Evolutionary conservation across 2,113 vertebrate species (phyloP), one percentile per base, ranked within the genome.

Genomic region (Anser brachyrhynchus): DNA sequence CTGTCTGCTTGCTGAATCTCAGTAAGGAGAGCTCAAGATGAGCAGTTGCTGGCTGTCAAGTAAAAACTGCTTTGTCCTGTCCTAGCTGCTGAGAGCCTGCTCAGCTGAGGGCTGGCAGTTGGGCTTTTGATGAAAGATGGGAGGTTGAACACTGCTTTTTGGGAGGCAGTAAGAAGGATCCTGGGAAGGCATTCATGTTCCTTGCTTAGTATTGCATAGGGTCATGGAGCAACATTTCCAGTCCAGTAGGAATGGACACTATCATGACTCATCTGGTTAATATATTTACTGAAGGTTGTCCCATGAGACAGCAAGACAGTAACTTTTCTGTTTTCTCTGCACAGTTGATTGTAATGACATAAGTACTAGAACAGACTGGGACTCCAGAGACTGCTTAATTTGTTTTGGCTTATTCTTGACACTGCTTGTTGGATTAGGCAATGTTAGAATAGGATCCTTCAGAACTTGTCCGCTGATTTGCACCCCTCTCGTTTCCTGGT

Each of bases 221-320:
- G 62, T 94, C 62, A 43, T 88, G 89, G 84, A 97, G 89, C 21
- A 41, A 90, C 85, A 69, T 92, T 95, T 91, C 16, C 37, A 96
- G n/a, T 83, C 84, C 84, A 79, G 7, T 28, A 93, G 92, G 90
- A 35, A 52, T 74, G 89, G 95, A 91, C 88, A 22, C 18, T 96
- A 81, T 84, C 93, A 66, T 97, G 97, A 97, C 89, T 97, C 96
- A 97, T 93, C 90, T 95, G 92, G 76, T 84, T 93, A 92, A 89
- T 87, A 37, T 37, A 92, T 96, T 97, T 97, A 89, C 83, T 94
- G 57, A 66, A 88, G 72, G 20, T 76, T 52, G 82, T 94, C 82
- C 95, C 76, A 65, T 84, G 93, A 92, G 93, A 66, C 79, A 92
- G 64, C 64, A 78, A 73, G 92, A 93, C 86, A 93, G 93, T 94